Evolutionary conservation across 2,113 vertebrate species (phyloP).

Genomic region (Cyprinodon variegatus): DNA sequence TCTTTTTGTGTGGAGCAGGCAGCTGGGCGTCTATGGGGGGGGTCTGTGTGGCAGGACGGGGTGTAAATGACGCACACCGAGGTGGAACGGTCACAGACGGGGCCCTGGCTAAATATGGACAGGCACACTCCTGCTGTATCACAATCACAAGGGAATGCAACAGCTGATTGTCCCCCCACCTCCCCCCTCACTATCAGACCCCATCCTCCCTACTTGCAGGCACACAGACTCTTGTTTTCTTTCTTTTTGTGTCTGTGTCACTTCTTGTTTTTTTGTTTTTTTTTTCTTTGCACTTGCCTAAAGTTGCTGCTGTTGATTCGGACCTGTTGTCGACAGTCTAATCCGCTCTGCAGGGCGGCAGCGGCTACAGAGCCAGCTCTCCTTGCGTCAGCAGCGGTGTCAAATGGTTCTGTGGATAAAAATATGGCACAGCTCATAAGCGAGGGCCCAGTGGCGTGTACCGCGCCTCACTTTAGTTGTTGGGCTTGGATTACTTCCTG

Average conservation of each 20-base stretch:
- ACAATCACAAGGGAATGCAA: slow-evolving; percentile 80
- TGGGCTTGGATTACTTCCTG: slow-evolving; percentile 51
- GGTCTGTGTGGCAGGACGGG: slow-evolving; percentile 60
- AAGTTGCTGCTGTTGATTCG: background rate
- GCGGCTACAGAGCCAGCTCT: slow-evolving; percentile 34
- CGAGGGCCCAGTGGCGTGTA: slow-evolving; percentile 65
- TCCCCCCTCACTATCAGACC: slow-evolving; percentile 7
- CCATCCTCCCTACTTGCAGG: slow-evolving; percentile 50
- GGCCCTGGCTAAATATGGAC: slow-evolving; percentile 91
- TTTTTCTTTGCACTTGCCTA: background rate
- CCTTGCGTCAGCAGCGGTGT: slow-evolving; percentile 79
- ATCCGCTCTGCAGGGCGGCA: background rate
- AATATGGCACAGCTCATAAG: slow-evolving; percentile 75
- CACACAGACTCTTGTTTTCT: slow-evolving; percentile 13
- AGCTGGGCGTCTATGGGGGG: slow-evolving; percentile 59
- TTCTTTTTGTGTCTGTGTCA: background rate
- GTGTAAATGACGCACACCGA: slow-evolving; percentile 86
- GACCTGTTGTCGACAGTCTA: background rate
- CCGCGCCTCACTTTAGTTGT: slow-evolving; percentile 68
- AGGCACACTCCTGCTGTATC: slow-evolving; percentile 82
- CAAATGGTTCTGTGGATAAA: slow-evolving; percentile 75
- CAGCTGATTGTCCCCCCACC: slow-evolving; percentile 80
- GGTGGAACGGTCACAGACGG: slow-evolving; percentile 79
- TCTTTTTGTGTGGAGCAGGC: slow-evolving; percentile 31
- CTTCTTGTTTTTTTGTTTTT: background rate